Conservation (phyloP, 1,140 invertebrate species). For the Ips typographus region DNA sequence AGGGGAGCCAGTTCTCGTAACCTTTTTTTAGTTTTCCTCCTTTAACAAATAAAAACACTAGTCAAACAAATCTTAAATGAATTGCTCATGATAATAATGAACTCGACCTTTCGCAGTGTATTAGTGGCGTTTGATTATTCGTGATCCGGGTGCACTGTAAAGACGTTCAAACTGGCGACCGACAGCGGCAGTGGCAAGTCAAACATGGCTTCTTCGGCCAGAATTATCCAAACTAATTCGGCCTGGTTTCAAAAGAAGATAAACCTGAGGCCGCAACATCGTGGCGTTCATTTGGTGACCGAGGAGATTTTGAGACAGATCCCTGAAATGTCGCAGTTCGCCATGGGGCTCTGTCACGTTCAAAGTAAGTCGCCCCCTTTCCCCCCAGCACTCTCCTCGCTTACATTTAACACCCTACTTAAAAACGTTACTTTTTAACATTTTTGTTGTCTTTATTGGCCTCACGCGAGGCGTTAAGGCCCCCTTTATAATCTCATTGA, state of each 20-base stretch:
- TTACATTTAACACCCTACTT: slow-evolving; percentile 12
- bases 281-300: slow-evolving; percentile 92
- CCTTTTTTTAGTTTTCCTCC: slow-evolving; percentile 48
- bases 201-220: slow-evolving; percentile 82
- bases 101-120: slow-evolving; percentile 45
- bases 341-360: slow-evolving; percentile 91
- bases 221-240: slow-evolving; percentile 87
- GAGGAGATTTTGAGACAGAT: slow-evolving; percentile 92
- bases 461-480: neutral
- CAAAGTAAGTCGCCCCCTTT: slow-evolving; percentile 75
- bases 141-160: slow-evolving; percentile 45
- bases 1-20: slow-evolving; percentile 45
- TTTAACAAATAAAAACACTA: slow-evolving; percentile 34
- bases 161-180: slow-evolving; percentile 53
- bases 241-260: slow-evolving; percentile 97
- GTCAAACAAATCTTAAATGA: slow-evolving; percentile 47
- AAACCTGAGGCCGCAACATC: slow-evolving; percentile 89
- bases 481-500: neutral
- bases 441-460: no score
- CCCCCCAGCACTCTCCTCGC: neutral
- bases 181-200: slow-evolving; percentile 54
- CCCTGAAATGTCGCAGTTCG: slow-evolving; percentile 89
- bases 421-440: no score
- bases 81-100: slow-evolving; percentile 54
- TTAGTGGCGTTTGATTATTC: slow-evolving; percentile 44